phyloP scores from a whole-genome alignment of 2,797 vertebrate species.

The Thaleichthys pacificus region DNA sequence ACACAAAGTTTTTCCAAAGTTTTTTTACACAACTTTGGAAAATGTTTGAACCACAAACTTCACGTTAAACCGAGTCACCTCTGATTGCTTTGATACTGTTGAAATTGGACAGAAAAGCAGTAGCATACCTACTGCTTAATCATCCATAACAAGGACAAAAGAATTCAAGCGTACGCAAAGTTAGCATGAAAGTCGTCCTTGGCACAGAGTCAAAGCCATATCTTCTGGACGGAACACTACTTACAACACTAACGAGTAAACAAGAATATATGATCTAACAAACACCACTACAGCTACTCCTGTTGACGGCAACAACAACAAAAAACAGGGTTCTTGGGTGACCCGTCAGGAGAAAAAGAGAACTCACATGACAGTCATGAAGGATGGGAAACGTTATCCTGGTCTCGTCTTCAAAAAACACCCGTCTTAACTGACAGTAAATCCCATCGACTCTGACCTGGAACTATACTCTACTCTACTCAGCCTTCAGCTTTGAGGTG shows the following conservation, averaged over 20 bases:
- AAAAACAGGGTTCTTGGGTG: too few relatives aligned
- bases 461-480: constrained; percentile 21
- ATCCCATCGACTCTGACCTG: constrained; percentile 8
- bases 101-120: background rate
- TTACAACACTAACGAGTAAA: too few relatives aligned
- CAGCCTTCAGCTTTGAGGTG: constrained; percentile 24
- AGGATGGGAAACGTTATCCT: constrained; percentile 23
- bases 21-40: background rate
- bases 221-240: background rate
- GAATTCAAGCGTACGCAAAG: background rate
- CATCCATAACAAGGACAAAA: background rate
- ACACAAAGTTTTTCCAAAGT: too few relatives aligned
- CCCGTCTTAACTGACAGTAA: constrained; percentile 3
- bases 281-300: too few relatives aligned
- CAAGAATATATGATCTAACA: too few relatives aligned
- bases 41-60: background rate
- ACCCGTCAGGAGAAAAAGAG: background rate
- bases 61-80: background rate
- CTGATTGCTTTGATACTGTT: background rate
- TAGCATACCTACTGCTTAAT: background rate
- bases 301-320: too few relatives aligned
- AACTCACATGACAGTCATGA: constrained; percentile 77
- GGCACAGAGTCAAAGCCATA: background rate
- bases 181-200: background rate
- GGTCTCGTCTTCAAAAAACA: constrained; percentile 8